Percentiles rank a stretch among this genome's conserved stretches.
phyloP scores from a whole-genome alignment of 2,888 invertebrate genomes.

The Lasioglossum leucozonium region DNA sequence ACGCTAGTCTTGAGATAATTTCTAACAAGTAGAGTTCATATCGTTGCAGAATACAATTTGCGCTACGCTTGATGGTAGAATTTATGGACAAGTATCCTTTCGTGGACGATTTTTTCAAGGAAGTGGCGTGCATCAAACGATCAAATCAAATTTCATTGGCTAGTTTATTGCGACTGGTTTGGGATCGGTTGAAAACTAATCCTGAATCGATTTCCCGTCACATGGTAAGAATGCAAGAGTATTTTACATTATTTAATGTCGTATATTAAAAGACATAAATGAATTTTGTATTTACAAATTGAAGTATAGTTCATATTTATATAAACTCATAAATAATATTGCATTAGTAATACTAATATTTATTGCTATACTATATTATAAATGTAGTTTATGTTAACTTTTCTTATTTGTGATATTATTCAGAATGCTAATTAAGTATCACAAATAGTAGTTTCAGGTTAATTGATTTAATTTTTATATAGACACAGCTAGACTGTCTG shows the following conservation, averaged over 20 bases:
- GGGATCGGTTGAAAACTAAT: slow-evolving; percentile 60
- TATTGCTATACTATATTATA: not conserved
- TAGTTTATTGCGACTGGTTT: slow-evolving; percentile 54
- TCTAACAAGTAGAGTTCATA: not conserved
- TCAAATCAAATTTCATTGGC: slow-evolving; percentile 58
- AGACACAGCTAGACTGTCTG: not conserved
- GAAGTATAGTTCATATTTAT: not conserved
- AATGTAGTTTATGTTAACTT: not conserved
- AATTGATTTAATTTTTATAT: not conserved
- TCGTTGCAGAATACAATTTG: slow-evolving; percentile 66
- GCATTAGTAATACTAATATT: too few relatives aligned
- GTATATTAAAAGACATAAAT: too few relatives aligned
- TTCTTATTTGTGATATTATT: not conserved
- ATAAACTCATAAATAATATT: not conserved
- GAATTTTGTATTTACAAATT: not conserved
- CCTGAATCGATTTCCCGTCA: slow-evolving; percentile 58
- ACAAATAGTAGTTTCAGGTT: not conserved
- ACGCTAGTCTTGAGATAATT: not conserved
- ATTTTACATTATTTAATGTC: not conserved
- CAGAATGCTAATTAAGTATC: not conserved
- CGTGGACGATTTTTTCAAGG: slow-evolving; percentile 49
- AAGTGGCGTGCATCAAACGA: slow-evolving; percentile 35
- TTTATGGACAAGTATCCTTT: slow-evolving; percentile 68
- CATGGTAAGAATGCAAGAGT: slow-evolving; percentile 33
- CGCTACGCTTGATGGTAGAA: slow-evolving; percentile 63